Evolutionary conservation across 1,140 invertebrate genomes (phyloP).

Genomic region (Drosophila grimshawi): DNA sequence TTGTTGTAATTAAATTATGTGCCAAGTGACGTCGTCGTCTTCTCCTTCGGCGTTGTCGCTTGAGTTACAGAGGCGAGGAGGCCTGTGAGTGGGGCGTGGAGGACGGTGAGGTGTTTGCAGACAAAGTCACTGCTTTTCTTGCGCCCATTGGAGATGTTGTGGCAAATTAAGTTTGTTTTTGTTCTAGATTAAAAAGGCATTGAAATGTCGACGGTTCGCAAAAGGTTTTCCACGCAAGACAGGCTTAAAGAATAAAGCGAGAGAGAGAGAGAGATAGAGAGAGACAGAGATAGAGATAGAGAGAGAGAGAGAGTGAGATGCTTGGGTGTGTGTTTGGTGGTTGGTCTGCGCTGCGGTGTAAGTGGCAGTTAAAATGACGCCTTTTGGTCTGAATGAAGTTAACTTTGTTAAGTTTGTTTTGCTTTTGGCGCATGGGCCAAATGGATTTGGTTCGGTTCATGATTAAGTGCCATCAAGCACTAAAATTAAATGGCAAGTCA

Average conservation of each 20-base stretch:
- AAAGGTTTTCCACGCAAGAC: not conserved
- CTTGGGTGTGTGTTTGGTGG: not conserved
- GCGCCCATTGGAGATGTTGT: conserved; percentile 52
- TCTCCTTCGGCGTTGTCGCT: conserved; percentile 22
- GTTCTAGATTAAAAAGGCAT: conserved; percentile 64
- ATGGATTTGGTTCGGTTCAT: conserved; percentile 26
- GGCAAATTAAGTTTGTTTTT: conserved; percentile 64
- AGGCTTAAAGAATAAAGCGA: not conserved
- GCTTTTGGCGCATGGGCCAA: conserved; percentile 27
- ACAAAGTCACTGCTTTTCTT: conserved; percentile 31
- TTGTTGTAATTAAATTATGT: conserved; percentile 65
- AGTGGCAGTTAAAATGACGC: conserved; percentile 43
- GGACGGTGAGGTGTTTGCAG: not conserved
- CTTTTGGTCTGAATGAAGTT: conserved; percentile 44
- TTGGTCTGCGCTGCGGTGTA: conserved; percentile 3
- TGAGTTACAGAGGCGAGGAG: conserved; percentile 9
- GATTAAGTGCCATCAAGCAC: conserved; percentile 36
- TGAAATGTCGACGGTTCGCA: conserved; percentile 43
- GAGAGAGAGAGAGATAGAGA: not conserved
- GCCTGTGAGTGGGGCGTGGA: not conserved
- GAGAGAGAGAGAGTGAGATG: not conserved
- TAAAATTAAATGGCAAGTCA: conserved; percentile 12
- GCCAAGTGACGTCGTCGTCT: conserved; percentile 50
- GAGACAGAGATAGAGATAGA: not conserved
- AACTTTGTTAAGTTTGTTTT: conserved; percentile 49